These are phyloP conservation scores for Amphiprion clarkii DNA, from an alignment of 2,797 vertebrate species.

Conservation along the genomic window DNA sequence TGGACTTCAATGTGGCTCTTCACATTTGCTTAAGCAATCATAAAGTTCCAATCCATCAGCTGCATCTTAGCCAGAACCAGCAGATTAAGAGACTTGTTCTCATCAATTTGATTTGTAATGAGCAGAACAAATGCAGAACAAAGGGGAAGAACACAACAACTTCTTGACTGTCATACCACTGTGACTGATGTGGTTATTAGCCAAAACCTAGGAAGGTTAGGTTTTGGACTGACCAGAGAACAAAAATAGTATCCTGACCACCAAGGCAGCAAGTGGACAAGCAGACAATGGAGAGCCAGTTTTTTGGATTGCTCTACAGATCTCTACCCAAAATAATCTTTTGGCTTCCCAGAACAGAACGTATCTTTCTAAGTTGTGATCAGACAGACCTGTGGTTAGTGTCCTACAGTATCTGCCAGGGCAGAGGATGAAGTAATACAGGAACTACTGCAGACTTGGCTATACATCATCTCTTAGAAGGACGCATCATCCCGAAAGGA, in stretches of 20 bases:
- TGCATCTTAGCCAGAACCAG: slow-evolving; percentile 33
- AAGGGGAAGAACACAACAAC: slow-evolving; percentile 27
- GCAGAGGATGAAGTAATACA: slow-evolving; percentile 18
- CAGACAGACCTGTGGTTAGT: slow-evolving; percentile 26
- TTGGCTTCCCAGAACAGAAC: slow-evolving; percentile 37
- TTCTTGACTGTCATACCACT: slow-evolving; percentile 41
- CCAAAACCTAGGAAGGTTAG: slow-evolving; percentile 28
- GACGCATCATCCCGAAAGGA: slow-evolving; percentile 46
- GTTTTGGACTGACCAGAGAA: slow-evolving; percentile 22
- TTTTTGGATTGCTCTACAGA: slow-evolving; percentile 15
- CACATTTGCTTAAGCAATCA: slow-evolving; percentile 51
- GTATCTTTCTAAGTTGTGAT: slow-evolving; percentile 26
- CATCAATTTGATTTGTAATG: slow-evolving; percentile 48
- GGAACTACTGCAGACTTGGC: slow-evolving; percentile 26
- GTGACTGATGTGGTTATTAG: slow-evolving; percentile 24
- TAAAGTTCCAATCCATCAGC: slow-evolving; percentile 17
- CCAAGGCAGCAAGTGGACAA: slow-evolving; percentile 42
- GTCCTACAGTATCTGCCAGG: slow-evolving; percentile 33
- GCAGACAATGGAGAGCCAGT: slow-evolving; percentile 42
- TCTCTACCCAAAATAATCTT: slow-evolving; percentile 54
- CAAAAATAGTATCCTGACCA: slow-evolving; percentile 58
- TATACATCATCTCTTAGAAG: slow-evolving; percentile 37
- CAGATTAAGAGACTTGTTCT: slow-evolving; percentile 41
- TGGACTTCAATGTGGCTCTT: not conserved
- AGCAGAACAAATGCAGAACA: slow-evolving; percentile 14